These are phyloP conservation scores for Myanophis thanlyinensis DNA, from an alignment of 2,113 vertebrate species.

Conservation along the genomic window DNA sequence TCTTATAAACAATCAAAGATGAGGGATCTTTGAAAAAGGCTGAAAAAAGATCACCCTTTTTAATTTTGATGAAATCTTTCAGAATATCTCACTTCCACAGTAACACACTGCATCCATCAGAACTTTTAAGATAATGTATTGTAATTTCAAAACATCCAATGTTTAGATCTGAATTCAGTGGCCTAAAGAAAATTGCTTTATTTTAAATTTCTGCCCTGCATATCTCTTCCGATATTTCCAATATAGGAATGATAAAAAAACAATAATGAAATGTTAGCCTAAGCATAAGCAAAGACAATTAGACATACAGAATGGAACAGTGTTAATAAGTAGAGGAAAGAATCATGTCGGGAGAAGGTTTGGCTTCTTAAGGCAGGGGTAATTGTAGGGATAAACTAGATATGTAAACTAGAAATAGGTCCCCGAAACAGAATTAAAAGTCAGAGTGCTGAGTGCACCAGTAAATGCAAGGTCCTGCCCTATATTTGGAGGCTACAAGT, in stretches of 20 bases:
- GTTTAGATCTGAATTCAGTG: not conserved
- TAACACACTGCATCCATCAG: not conserved
- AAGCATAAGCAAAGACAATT: not conserved
- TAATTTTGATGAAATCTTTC: not conserved
- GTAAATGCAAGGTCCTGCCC: not conserved
- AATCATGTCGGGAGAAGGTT: not conserved
- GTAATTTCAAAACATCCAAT: not conserved
- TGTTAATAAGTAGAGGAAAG: not conserved
- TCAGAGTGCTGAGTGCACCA: not conserved
- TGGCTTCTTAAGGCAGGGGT: not conserved
- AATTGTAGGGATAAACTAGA: not conserved
- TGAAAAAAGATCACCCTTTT: not conserved
- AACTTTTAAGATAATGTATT: not conserved
- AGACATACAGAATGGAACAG: not conserved
- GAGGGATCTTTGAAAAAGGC: not conserved
- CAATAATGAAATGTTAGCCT: not conserved
- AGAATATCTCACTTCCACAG: not conserved
- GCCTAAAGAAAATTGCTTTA: not conserved
- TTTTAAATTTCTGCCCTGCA: not conserved
- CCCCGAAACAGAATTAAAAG: not conserved
- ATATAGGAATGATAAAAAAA: not conserved
- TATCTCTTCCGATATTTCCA: not conserved
- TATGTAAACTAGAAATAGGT: not conserved
- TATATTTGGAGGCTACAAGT: not conserved
- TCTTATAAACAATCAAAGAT: not conserved